Percentiles rank a stretch among this genome's conserved stretches.
phyloP scores from a whole-genome alignment of 2,888 invertebrate genomes.

The Phalangium opilio region DNA sequence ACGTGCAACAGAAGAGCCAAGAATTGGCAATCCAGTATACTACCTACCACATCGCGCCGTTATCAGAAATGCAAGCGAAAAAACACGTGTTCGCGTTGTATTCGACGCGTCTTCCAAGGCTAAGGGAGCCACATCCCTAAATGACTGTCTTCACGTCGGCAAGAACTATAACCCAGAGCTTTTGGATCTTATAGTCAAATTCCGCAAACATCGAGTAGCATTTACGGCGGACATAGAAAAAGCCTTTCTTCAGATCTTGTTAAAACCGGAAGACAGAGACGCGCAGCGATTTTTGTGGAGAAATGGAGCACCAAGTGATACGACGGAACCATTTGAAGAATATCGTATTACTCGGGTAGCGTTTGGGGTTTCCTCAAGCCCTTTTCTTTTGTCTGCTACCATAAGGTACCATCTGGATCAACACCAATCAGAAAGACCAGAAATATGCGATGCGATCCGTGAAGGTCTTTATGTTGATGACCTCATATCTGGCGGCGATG shows the following conservation, averaged over 20 bases:
- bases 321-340: slow-evolving; percentile 12
- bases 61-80: slow-evolving; percentile 6
- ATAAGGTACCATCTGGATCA: too few species aligned
- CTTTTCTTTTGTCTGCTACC: too few species aligned
- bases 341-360: too few species aligned
- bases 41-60: too few species aligned
- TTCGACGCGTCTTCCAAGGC: slow-evolving; percentile 13
- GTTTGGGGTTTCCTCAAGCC: too few species aligned
- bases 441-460: too few species aligned
- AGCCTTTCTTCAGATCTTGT: slow-evolving; percentile 27
- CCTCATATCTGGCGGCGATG: too few species aligned
- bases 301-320: slow-evolving; percentile 13
- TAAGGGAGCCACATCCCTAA: slow-evolving; percentile 22
- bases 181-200: slow-evolving; percentile 23
- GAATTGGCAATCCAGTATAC: too few species aligned
- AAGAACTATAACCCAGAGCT: slow-evolving; percentile 27
- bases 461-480: too few species aligned
- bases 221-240: slow-evolving; percentile 29
- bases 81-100: slow-evolving; percentile 16
- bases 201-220: slow-evolving; percentile 23
- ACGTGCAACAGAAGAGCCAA: too few species aligned
- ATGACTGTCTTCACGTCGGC: slow-evolving; percentile 25
- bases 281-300: slow-evolving; percentile 29
- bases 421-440: too few species aligned
- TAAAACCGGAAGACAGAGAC: slow-evolving; percentile 21